phyloP scores from a whole-genome alignment of 2,888 invertebrate genomes.

The Horisme vitalbata region DNA sequence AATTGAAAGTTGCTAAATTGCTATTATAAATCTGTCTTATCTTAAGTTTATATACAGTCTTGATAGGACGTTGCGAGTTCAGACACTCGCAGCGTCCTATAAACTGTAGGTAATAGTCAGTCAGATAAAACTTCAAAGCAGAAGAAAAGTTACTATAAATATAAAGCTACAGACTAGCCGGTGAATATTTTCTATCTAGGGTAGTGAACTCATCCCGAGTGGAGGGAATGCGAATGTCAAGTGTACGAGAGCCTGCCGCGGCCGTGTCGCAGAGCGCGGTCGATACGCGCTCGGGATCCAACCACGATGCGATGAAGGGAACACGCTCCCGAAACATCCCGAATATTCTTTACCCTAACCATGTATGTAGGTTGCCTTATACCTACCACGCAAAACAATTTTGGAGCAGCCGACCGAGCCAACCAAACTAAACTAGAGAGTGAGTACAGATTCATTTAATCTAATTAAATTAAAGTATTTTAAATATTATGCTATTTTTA shows the following conservation, averaged over 20 bases:
- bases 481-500: not conserved
- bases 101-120: too few species aligned
- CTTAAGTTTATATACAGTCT: too few species aligned
- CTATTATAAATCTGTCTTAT: too few species aligned
- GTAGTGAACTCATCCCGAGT: constrained; percentile 46
- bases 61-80: too few species aligned
- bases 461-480: not conserved
- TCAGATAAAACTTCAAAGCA: too few species aligned
- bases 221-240: constrained; percentile 58
- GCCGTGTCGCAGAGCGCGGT: constrained; percentile 41
- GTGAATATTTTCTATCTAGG: constrained; percentile 26
- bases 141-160: too few species aligned
- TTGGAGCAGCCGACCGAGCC: too few species aligned
- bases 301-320: constrained; percentile 1
- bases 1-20: not conserved
- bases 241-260: constrained; percentile 54
- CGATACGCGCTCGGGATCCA: constrained; percentile 39
- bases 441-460: not conserved
- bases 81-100: too few species aligned
- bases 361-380: too few species aligned
- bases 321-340: constrained; percentile 13
- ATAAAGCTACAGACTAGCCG: constrained; percentile 1
- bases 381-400: too few species aligned
- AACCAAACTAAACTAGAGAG: not conserved
- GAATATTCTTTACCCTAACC: too few species aligned